Base-by-base conservation (phyloP, 2,888 invertebrate species). In the Scaptomyza flava region DNA sequence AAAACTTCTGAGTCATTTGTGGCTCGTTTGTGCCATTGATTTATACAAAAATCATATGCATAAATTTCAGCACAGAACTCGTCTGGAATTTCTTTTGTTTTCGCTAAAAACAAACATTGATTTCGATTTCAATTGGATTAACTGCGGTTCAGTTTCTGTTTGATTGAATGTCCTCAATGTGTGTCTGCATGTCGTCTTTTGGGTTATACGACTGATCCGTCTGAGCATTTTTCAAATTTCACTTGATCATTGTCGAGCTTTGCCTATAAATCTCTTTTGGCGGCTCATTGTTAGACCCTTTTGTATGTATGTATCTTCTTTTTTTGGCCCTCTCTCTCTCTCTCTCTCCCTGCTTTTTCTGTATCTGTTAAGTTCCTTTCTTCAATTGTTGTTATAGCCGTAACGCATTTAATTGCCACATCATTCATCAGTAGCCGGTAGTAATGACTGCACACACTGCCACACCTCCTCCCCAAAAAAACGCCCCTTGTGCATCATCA, bases 21-120 rank as follows among this genome's bases (percentile, higher is more conserved):
- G 64, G 54, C 11, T 50, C 54, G 66, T 64, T 54, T 56, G 61
- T 53, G 60, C 47, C 20, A 34, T n/a, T 70, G 68, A 71, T 67
- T 67, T 77, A 81, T 77, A 70, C 78, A 90, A 90, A 89, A 89
- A 89, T 89, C 90, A 89, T 89, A 79, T 79, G 90, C 81, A 89
- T 86, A 89, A 90, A 81, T 81, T 84, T 87, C 82, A 60, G 63
- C 43, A 14, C 57, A 50, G 62, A 59, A 78, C 66, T 75, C 79
- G 86, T 65, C 56, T 74, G 85, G 90, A 89, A 90, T 89, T 88
- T 88, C 88, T 53, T 57, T 56, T 54, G 59, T 36, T 64, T 64
- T 48, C 20, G 30, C 60, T 46, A 33, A 11, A 36, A 36, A 11
- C 50, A n/a, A 2, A 17, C 38, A 66, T 59, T 56, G 63, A 34